phyloP scores from a whole-genome alignment of 2,888 invertebrate genomes.

The Callyntrura sp. region DNA sequence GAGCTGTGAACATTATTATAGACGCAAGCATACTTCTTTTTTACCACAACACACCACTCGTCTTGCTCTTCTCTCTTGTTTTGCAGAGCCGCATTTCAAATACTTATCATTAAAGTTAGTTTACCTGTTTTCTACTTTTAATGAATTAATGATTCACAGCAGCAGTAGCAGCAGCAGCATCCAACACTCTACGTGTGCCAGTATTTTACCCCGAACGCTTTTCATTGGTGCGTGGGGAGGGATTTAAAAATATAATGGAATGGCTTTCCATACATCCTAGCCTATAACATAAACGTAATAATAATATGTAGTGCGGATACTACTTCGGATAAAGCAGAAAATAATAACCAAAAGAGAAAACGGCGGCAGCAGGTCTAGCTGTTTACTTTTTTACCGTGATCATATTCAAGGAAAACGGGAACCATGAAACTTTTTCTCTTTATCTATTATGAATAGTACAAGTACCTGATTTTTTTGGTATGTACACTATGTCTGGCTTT shows the following conservation, averaged over 20 bases:
- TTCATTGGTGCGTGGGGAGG: background rate
- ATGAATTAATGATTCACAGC: conserved; percentile 20
- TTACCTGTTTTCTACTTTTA: background rate
- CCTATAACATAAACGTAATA: background rate
- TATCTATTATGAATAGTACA: no score
- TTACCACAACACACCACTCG: background rate
- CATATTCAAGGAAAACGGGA: no score
- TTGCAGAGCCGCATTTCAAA: background rate
- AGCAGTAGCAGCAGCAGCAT: background rate
- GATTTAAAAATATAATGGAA: background rate
- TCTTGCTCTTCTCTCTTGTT: background rate
- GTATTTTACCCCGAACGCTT: background rate
- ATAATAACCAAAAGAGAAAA: no score
- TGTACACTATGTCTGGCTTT: no score
- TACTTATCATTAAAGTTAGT: background rate
- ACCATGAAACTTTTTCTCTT: no score
- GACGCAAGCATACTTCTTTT: background rate
- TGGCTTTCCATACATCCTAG: background rate
- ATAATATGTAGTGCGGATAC: no score
- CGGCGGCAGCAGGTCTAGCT: no score
- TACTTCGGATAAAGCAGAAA: no score
- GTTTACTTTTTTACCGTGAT: no score
- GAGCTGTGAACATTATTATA: background rate
- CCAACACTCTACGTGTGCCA: background rate
- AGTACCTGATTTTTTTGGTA: no score